A percentile compares a stretch with the other conserved stretches of the same genome.
Evolutionary conservation across 2,113 vertebrate genomes (phyloP).

Genomic region (Herpetotheres cachinnans): DNA sequence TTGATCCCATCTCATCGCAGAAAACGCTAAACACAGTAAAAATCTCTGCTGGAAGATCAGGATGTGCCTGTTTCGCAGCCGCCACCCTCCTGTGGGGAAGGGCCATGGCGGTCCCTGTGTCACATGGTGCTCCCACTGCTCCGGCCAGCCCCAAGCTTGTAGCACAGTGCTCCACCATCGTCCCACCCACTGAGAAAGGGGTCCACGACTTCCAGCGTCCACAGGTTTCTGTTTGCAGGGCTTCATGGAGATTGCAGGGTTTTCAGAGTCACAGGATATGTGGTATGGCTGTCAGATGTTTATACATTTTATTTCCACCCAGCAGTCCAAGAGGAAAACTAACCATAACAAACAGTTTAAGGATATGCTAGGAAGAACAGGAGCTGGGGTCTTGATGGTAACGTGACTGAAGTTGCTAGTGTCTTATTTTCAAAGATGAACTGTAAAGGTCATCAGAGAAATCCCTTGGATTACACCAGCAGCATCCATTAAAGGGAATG

Average conservation of each 20-base stretch:
- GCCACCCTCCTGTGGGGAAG: accelerated
- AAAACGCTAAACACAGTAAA: not conserved
- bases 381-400: not conserved
- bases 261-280: accelerated
- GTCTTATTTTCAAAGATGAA: not conserved
- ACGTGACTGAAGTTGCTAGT: not conserved
- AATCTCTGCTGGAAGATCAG: not conserved
- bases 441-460: not conserved
- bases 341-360: not conserved
- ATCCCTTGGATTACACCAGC: not conserved
- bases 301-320: not conserved
- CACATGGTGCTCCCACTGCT: not conserved
- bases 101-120: accelerated
- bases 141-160: accelerated
- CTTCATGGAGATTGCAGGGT: not conserved
- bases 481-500: not conserved
- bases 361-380: not conserved
- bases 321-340: not conserved
- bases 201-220: not conserved
- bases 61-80: not conserved
- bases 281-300: not conserved
- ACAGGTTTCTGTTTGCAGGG: not conserved
- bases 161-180: accelerated
- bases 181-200: not conserved
- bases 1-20: not conserved